A percentile compares a stretch with the other conserved stretches of the same genome.
Conservation (phyloP, 2,113 vertebrate species). For the Jacana jacana region DNA sequence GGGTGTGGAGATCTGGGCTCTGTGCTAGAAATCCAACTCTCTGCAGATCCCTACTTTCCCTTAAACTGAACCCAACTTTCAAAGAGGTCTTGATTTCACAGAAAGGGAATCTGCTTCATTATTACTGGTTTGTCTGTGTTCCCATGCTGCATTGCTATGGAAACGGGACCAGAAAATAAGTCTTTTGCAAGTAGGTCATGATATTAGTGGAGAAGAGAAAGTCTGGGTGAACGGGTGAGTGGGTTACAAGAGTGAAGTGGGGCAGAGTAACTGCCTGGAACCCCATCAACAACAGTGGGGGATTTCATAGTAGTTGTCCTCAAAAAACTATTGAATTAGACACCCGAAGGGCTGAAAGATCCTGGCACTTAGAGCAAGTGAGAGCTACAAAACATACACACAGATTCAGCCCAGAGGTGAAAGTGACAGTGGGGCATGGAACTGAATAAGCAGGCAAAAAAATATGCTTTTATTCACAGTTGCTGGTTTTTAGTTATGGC, state of each 20-base stretch:
- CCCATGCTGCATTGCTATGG: conserved; percentile 47
- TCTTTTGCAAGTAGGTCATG: conserved; percentile 46
- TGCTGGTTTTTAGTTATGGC: neutral
- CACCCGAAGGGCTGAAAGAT: neutral
- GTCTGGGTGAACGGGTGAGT: neutral
- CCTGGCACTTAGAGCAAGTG: neutral
- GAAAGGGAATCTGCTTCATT: neutral
- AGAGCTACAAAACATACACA: neutral
- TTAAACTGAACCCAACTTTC: neutral
- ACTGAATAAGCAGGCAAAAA: neutral
- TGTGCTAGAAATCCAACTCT: neutral
- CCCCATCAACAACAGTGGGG: neutral
- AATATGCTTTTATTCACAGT: neutral
- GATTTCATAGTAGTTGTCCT: neutral
- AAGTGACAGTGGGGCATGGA: neutral
- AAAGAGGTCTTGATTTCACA: neutral
- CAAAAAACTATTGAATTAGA: neutral
- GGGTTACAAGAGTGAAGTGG: neutral
- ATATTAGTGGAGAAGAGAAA: neutral
- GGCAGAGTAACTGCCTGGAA: neutral
- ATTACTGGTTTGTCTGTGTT: neutral
- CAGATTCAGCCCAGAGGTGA: neutral
- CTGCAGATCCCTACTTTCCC: fast-evolving
- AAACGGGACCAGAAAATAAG: conserved; percentile 29
- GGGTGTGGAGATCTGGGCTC: neutral